Percentiles rank a stretch among this genome's conserved stretches.
Conservation (phyloP, 2,888 invertebrate genomes). For the Latheticus oryzae region DNA sequence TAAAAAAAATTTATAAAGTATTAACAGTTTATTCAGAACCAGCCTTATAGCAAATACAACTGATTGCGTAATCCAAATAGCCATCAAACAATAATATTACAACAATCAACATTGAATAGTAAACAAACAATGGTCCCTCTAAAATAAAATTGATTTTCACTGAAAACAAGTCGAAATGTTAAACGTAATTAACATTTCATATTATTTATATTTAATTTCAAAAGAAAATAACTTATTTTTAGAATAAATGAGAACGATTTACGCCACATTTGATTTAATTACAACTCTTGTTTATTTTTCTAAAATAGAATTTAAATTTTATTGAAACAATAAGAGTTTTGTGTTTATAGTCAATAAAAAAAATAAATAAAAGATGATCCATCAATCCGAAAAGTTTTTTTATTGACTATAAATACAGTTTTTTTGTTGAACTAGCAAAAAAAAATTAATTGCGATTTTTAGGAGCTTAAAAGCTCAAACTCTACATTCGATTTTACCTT, state of each 20-base stretch:
- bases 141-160: constrained; percentile 22
- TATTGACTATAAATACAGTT: constrained; percentile 25
- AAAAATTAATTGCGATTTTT: too few species aligned
- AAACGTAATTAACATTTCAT: constrained; percentile 2
- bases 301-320: constrained; percentile 11
- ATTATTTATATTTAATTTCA: neutral
- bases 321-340: constrained; percentile 12
- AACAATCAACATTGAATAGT: constrained; percentile 25
- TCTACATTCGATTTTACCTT: too few species aligned
- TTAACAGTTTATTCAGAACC: constrained; percentile 29
- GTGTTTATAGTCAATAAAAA: constrained; percentile 25
- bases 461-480: too few species aligned
- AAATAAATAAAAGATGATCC: constrained; percentile 28
- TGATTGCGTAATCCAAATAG: constrained; percentile 23
- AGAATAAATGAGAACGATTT: constrained; percentile 14
- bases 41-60: constrained; percentile 20
- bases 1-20: constrained; percentile 12
- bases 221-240: neutral
- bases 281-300: constrained; percentile 18
- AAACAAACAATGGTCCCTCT: constrained; percentile 34
- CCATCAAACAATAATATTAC: constrained; percentile 26
- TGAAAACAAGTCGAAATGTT: constrained; percentile 9
- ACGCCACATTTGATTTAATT: constrained; percentile 22
- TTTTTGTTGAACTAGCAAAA: too few species aligned
- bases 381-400: constrained; percentile 12